Evolutionary conservation across 2,113 vertebrate genomes (phyloP).

Genomic region (Phycodurus eques): DNA sequence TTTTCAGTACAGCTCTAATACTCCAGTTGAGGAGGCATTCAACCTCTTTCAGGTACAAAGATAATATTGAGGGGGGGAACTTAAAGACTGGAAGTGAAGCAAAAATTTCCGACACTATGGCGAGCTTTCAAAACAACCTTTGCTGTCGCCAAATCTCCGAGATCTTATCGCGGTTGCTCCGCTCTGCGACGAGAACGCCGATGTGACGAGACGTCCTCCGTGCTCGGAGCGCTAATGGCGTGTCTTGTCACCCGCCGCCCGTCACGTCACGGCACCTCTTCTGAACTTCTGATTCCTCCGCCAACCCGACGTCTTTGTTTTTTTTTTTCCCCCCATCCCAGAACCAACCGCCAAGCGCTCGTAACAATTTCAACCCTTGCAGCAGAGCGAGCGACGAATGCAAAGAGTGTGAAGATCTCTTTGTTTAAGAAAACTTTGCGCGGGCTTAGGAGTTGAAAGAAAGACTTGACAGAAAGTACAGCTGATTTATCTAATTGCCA

Average conservation of each 20-base stretch:
- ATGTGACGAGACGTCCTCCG: slow-evolving; percentile 44
- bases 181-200: slow-evolving; percentile 39
- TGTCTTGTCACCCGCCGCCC: slow-evolving; percentile 64
- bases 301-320: slow-evolving; percentile 53
- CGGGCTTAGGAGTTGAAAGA: slow-evolving; percentile 59
- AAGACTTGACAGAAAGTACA: slow-evolving; percentile 21
- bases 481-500: slow-evolving; percentile 53
- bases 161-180: slow-evolving; percentile 40
- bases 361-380: slow-evolving; percentile 70
- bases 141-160: slow-evolving; percentile 45
- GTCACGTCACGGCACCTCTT: slow-evolving; percentile 48
- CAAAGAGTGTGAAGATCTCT: slow-evolving; percentile 52
- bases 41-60: not conserved
- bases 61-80: slow-evolving; percentile 3
- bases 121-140: slow-evolving; percentile 65
- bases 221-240: slow-evolving; percentile 66
- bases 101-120: slow-evolving; percentile 51
- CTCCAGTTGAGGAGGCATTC: too few species aligned
- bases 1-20: too few species aligned
- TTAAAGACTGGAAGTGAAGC: too few species aligned
- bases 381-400: slow-evolving; percentile 59
- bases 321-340: slow-evolving; percentile 33
- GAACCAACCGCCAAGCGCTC: slow-evolving; percentile 53
- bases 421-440: slow-evolving; percentile 71
- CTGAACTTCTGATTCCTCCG: slow-evolving; percentile 66